Evolutionary conservation across 2,888 invertebrate species (phyloP), one percentile per base, ranked within the genome.

Genomic region (Melanostoma scalare): DNA sequence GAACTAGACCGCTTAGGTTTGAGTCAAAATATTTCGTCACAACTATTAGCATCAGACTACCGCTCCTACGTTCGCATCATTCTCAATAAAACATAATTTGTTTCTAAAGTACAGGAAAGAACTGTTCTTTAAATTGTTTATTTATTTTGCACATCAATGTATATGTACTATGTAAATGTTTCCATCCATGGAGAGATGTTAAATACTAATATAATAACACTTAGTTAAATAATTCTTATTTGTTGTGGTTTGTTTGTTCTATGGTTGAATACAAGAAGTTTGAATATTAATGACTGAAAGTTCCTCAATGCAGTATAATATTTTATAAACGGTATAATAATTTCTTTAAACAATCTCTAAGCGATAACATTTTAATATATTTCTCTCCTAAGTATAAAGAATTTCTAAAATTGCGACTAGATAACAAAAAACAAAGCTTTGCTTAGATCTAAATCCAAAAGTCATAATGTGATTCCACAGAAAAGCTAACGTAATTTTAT

Each of bases 331-430:
- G 20, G 20, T 20, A 20, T 60, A 75, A 40, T 10, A 20, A 72
- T 33, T 60, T 75, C 36, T 55, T 61, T 60, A 81, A 76, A 76
- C 44, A 72, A 65, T 72, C 40, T 73, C 33, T 77, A 73, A 77
- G 63, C 53, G 40, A 82, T 82, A 82, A 77, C 82, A 65, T 63
- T 71, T 35, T 6, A 69, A 72, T 72, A 58, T 67, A 38, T 67
- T 42, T 52, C 36, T 46, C 42, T 40, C 38, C 46, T 76, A 36
- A 46, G 30, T 53, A 50, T 40, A 75, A 68, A 53, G 30, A 65
- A 65, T 56, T 63, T 68, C n/a, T 58, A 65, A 78, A 52, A 75
- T 71, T 53, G 67, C 71, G 79, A 81, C 81, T 81, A 81, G 81
- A 76, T 72, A 61, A 81, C 58, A 72, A 55, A 60, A n/a, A 61